These are phyloP conservation scores for Hypotaenidia philippensis DNA, from an alignment of 2,797 vertebrate genomes.

Conservation along the genomic window DNA sequence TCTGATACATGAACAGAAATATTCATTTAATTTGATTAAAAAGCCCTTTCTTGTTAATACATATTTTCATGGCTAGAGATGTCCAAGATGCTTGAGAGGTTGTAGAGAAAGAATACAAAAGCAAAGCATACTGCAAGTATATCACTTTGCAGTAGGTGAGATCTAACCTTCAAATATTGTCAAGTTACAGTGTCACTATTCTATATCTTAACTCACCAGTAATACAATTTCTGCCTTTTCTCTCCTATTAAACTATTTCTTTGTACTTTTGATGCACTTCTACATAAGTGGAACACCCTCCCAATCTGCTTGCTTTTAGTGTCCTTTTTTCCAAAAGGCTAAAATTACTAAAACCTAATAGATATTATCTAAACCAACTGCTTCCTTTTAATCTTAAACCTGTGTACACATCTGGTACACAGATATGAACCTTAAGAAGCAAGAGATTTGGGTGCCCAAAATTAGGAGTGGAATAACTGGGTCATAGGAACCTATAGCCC, in stretches of 20 bases:
- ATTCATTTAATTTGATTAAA: neutral
- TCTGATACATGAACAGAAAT: neutral
- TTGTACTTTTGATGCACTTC: neutral
- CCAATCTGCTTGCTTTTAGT: neutral
- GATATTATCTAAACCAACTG: neutral
- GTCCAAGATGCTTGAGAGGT: neutral
- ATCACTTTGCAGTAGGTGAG: neutral
- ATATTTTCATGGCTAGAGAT: neutral
- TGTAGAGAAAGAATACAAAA: neutral
- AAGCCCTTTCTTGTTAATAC: neutral
- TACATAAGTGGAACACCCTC: neutral
- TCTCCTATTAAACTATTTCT: neutral
- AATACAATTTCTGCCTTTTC: neutral
- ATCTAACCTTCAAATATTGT: neutral
- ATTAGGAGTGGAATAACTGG: neutral
- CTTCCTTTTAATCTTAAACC: neutral
- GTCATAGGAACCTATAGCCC: neutral
- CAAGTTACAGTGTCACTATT: rapidly evolving
- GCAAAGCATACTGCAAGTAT: neutral
- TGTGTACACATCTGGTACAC: neutral
- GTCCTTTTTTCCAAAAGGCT: neutral
- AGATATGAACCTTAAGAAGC: neutral
- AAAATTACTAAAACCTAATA: neutral
- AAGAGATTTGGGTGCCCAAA: neutral
- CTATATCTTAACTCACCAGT: neutral